phyloP scores from a whole-genome alignment of 2,113 vertebrate species.

The Callithrix jacchus region DNA sequence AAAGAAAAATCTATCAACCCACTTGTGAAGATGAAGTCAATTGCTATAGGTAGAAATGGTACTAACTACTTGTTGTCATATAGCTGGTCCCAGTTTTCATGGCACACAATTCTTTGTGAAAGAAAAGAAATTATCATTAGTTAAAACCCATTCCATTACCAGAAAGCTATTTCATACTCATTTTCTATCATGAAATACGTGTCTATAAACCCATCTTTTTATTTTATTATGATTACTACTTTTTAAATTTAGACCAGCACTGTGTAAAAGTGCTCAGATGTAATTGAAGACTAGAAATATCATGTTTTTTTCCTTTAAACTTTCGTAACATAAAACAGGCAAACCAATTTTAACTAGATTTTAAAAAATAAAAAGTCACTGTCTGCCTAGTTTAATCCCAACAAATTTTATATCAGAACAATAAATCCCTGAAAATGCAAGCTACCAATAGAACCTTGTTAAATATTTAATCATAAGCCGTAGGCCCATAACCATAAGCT shows the following conservation, averaged over 20 bases:
- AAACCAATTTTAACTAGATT: slow-evolving; percentile 71
- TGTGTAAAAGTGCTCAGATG: slow-evolving; percentile 37
- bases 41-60: neutral
- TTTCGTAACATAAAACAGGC: slow-evolving; percentile 60
- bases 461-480: slow-evolving; percentile 77
- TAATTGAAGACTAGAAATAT: slow-evolving; percentile 52
- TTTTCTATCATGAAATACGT: slow-evolving; percentile 17
- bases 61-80: neutral
- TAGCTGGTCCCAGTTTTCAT: neutral
- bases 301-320: slow-evolving; percentile 22
- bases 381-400: slow-evolving; percentile 73
- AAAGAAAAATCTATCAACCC: neutral
- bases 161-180: neutral
- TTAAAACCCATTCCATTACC: slow-evolving; percentile 14
- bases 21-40: neutral
- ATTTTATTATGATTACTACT: slow-evolving; percentile 22
- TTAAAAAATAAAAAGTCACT: slow-evolving; percentile 72
- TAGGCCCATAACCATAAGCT: slow-evolving; percentile 67
- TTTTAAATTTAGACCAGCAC: slow-evolving; percentile 34
- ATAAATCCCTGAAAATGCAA: slow-evolving; percentile 70
- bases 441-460: slow-evolving; percentile 66
- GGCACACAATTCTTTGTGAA: neutral
- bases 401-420: slow-evolving; percentile 74
- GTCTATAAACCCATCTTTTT: neutral
- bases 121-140: neutral